A percentile compares a stretch with the other conserved stretches of the same genome.
phyloP scores from a whole-genome alignment of 2,888 invertebrate species.

The Stenodera caucasica region DNA sequence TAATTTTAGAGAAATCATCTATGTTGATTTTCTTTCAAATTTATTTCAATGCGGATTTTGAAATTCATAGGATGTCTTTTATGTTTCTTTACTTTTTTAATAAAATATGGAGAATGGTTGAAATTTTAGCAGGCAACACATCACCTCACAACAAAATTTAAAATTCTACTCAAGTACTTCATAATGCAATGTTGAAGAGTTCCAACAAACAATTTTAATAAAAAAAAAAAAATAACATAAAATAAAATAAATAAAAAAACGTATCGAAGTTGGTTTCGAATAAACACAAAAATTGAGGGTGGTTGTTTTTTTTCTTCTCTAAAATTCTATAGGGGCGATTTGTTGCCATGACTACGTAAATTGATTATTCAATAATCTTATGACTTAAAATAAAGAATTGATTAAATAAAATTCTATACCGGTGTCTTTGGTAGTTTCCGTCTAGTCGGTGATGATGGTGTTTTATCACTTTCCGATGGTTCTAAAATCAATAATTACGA shows the following conservation, averaged over 20 bases:
- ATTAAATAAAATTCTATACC: constrained; percentile 72
- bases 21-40: neutral
- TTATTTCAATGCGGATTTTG: neutral
- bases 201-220: neutral
- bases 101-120: neutral
- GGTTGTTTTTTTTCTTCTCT: neutral
- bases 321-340: neutral
- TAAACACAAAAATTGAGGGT: too few relatives aligned
- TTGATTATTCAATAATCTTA: constrained; percentile 1
- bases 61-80: neutral
- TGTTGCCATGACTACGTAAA: neutral
- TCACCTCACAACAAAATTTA: neutral
- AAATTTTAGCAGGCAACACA: neutral
- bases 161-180: neutral
- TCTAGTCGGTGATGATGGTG: constrained; percentile 86
- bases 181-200: neutral
- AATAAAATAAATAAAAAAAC: neutral
- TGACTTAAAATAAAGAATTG: neutral
- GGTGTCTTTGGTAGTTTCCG: constrained; percentile 96
- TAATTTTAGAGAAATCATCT: too few relatives aligned
- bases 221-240: neutral
- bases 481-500: constrained; percentile 60
- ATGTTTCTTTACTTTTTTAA: neutral
- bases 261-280: neutral
- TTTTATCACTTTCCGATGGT: constrained; percentile 74